Evolutionary conservation across 2,888 invertebrate genomes (phyloP).

Genomic region (Ophion ventricosus): DNA sequence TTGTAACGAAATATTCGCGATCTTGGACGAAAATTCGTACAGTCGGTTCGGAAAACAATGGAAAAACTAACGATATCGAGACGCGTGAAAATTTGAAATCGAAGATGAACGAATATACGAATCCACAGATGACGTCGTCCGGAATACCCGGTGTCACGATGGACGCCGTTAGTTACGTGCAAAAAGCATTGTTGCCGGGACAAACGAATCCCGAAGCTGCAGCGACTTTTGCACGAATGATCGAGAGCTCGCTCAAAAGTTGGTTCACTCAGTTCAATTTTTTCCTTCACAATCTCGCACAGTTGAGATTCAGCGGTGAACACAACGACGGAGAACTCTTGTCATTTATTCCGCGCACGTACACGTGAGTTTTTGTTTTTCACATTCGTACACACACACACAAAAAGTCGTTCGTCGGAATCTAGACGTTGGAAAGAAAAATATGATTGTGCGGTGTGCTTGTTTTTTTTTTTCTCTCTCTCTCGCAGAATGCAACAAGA

Average conservation of each 20-base stretch:
- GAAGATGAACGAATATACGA: conserved; percentile 77
- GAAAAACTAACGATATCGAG: conserved; percentile 74
- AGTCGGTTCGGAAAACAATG: conserved; percentile 49
- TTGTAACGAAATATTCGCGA: conserved; percentile 59
- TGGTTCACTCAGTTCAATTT: conserved; percentile 99
- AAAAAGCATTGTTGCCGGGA: conserved; percentile 94
- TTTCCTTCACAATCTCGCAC: conserved; percentile 98
- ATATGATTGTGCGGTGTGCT: not conserved
- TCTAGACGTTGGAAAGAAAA: not conserved
- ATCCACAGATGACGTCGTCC: conserved; percentile 93
- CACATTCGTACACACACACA: not conserved
- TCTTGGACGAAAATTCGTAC: conserved; percentile 34
- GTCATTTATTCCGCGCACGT: conserved; percentile 96
- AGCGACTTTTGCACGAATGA: conserved; percentile 97
- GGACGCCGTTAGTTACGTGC: conserved; percentile 96
- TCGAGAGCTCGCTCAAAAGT: conserved; percentile 96
- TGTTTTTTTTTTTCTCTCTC: conserved; percentile 64
- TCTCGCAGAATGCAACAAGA: conserved; percentile 91
- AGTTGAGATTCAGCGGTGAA: conserved; percentile 95
- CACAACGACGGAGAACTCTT: conserved; percentile 92
- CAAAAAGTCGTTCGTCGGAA: not conserved
- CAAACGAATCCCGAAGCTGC: conserved; percentile 97
- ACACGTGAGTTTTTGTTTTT: conserved; percentile 93
- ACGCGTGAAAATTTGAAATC: conserved; percentile 72
- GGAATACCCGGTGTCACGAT: conserved; percentile 96